A percentile compares a stretch with the other conserved stretches of the same genome.
phyloP scores from a whole-genome alignment of 2,888 invertebrate genomes.

The Drosophila emarginata region DNA sequence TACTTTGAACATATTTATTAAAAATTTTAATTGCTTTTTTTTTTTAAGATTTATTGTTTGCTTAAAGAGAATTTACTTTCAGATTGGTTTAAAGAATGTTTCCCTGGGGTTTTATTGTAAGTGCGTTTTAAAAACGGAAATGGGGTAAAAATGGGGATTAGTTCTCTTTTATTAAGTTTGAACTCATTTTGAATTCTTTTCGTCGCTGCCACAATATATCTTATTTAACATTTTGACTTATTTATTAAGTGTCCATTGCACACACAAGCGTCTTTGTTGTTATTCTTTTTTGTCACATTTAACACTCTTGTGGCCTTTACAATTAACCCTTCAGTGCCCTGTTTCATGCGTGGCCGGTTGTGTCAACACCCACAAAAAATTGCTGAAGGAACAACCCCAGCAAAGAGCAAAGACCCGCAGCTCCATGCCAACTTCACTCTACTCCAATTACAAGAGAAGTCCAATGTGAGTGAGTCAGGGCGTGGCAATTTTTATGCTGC shows the following conservation, averaged over 20 bases:
- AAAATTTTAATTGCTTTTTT: too few relatives aligned
- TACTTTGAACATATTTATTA: too few relatives aligned
- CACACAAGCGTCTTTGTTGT: not conserved
- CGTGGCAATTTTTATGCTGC: conserved; percentile 53
- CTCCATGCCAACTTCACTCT: conserved; percentile 28
- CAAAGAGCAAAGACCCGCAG: conserved; percentile 8
- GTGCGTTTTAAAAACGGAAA: too few relatives aligned
- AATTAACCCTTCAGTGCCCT: conserved; percentile 32
- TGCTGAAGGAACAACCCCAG: conserved; percentile 21
- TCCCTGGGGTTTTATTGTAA: too few relatives aligned
- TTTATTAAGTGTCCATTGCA: not conserved
- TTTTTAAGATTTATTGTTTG: too few relatives aligned
- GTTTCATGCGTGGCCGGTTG: conserved; percentile 42
- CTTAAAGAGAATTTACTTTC: too few relatives aligned
- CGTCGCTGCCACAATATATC: not conserved
- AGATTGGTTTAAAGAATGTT: too few relatives aligned
- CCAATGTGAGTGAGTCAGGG: conserved; percentile 42
- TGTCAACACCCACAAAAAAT: conserved; percentile 69
- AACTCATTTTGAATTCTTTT: not conserved
- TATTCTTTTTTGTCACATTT: conserved; percentile 8
- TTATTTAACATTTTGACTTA: conserved; percentile 1
- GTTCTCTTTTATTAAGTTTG: not conserved
- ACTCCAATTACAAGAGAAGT: conserved; percentile 64
- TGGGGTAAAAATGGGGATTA: not conserved
- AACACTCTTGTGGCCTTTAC: conserved; percentile 35